Conservation (phyloP, 1,140 invertebrate species). For the Sitodiplosis mosellana region DNA sequence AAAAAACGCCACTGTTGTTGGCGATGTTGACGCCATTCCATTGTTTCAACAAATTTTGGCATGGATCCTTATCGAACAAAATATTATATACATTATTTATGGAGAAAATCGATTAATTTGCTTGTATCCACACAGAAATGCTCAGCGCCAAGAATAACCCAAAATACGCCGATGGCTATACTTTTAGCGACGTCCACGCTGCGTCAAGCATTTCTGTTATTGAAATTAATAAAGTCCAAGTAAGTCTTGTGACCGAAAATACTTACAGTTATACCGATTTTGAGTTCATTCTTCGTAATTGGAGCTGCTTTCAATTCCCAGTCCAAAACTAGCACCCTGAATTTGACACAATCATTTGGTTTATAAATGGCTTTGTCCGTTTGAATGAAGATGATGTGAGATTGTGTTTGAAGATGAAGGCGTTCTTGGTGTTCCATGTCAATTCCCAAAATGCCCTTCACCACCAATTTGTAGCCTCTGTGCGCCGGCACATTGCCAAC, state of each 20-base stretch:
- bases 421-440: conserved; percentile 52
- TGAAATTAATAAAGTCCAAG: too few relatives aligned
- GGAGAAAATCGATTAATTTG: too few relatives aligned
- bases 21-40: conserved; percentile 47
- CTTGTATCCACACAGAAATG: too few relatives aligned
- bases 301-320: conserved; percentile 46
- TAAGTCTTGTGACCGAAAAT: too few relatives aligned
- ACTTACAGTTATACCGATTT: background rate
- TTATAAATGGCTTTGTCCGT: conserved; percentile 91
- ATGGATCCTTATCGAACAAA: too few relatives aligned
- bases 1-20: conserved; percentile 62
- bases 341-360: conserved; percentile 65
- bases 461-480: conserved; percentile 50
- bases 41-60: conserved; percentile 40
- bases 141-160: too few relatives aligned
- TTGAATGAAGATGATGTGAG: conserved; percentile 85
- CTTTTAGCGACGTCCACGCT: too few relatives aligned
- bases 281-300: conserved; percentile 7
- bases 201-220: too few relatives aligned
- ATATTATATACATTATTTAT: too few relatives aligned
- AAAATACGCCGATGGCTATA: too few relatives aligned
- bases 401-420: conserved; percentile 59
- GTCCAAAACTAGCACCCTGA: conserved; percentile 65
- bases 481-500: conserved; percentile 28
- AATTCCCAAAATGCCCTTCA: conserved; percentile 48